These are phyloP conservation scores for Spodoptera picta DNA, from an alignment of 2,888 invertebrate species.

Conservation along the genomic window DNA sequence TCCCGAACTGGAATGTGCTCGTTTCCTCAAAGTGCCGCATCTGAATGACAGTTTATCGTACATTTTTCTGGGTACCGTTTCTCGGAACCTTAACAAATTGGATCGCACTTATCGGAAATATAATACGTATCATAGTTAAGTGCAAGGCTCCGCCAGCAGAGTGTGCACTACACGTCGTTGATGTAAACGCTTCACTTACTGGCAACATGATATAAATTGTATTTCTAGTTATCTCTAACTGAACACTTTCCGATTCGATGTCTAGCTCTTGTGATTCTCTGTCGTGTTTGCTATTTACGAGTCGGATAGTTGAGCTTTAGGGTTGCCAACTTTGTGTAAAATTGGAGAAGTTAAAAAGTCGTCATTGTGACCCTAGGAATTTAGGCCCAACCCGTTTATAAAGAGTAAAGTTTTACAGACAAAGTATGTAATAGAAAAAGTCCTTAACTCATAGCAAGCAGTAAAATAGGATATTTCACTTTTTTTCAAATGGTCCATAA, in stretches of 20 bases:
- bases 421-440: conserved; percentile 18
- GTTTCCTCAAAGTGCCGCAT: conserved; percentile 56
- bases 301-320: conserved; percentile 16
- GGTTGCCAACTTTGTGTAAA: conserved; percentile 17
- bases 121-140: conserved; percentile 58
- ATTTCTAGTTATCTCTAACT: conserved; percentile 31
- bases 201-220: conserved; percentile 43
- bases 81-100: conserved; percentile 68
- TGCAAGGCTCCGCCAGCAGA: conserved; percentile 49
- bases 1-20: conserved; percentile 60
- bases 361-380: conserved; percentile 2
- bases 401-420: conserved; percentile 18
- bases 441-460: background rate
- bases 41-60: conserved; percentile 68
- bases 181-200: conserved; percentile 44
- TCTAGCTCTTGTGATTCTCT: conserved; percentile 31
- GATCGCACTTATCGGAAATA: conserved; percentile 66
- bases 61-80: conserved; percentile 62
- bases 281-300: conserved; percentile 19
- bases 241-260: conserved; percentile 20
- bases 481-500: background rate
- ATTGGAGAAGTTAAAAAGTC: background rate
- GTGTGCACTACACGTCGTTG: conserved; percentile 34
- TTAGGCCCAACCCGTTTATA: conserved; percentile 19
- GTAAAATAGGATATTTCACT: conserved; percentile 1